These are phyloP conservation scores for Sylvietta virens DNA, from an alignment of 2,113 vertebrate genomes.

Conservation along the genomic window DNA sequence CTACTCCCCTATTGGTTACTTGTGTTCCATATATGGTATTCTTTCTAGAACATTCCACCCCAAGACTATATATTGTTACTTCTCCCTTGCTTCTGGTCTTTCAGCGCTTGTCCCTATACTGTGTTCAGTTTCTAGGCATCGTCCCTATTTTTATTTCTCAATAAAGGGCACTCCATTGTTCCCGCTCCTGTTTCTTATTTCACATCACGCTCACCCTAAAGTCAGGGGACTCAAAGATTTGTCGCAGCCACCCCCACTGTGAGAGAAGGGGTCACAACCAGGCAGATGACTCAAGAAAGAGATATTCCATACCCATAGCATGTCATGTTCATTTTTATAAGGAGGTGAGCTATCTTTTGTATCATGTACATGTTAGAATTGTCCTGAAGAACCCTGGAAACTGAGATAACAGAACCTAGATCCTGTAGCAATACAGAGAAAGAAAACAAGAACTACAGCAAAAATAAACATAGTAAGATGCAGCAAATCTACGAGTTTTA, in stretches of 20 bases:
- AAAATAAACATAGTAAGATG: neutral
- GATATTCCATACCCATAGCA: neutral
- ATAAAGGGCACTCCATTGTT: neutral
- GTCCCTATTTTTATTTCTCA: neutral
- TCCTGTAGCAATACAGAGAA: neutral
- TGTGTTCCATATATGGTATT: neutral
- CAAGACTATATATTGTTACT: neutral
- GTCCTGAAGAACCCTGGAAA: neutral
- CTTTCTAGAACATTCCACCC: neutral
- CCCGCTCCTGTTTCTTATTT: neutral
- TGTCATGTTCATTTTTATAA: accelerated
- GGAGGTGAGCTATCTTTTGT: neutral
- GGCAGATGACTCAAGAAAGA: neutral
- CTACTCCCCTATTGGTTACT: neutral
- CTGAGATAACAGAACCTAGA: neutral
- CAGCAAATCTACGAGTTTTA: neutral
- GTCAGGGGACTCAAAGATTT: neutral
- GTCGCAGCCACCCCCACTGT: neutral
- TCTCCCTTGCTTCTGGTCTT: neutral
- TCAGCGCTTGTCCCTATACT: neutral
- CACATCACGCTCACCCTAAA: neutral
- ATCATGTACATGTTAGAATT: neutral
- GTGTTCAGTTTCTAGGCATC: neutral
- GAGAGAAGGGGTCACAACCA: neutral
- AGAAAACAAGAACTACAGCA: neutral